Conservation (phyloP, 2,888 invertebrate genomes). For the Ochropleura plecta region DNA sequence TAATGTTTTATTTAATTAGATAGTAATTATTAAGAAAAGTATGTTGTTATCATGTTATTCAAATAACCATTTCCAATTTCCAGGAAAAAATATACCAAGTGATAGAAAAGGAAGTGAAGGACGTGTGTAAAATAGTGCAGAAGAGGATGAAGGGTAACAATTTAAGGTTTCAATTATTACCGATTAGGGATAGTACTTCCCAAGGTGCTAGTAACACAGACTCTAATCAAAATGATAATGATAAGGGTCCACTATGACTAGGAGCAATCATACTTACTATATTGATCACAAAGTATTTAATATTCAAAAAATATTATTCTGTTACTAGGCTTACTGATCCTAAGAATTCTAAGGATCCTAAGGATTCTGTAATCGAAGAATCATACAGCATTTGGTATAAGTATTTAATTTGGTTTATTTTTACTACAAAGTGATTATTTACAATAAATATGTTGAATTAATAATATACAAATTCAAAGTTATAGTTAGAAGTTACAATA, state of each 20-base stretch:
- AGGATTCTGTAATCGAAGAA: slow-evolving; percentile 29
- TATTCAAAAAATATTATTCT: slow-evolving; percentile 77
- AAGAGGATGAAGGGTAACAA: slow-evolving; percentile 91
- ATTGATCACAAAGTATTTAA: slow-evolving; percentile 79
- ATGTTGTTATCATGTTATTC: neutral
- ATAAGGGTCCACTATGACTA: slow-evolving; percentile 87
- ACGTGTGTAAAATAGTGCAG: slow-evolving; percentile 91
- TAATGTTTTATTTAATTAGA: neutral
- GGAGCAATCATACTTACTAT: slow-evolving; percentile 73
- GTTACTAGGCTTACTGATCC: slow-evolving; percentile 49
- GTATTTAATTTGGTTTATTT: slow-evolving; percentile 33
- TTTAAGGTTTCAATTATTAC: slow-evolving; percentile 92
- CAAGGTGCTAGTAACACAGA: slow-evolving; percentile 62
- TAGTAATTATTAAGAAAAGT: neutral
- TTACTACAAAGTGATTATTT: slow-evolving; percentile 24
- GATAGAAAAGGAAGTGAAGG: slow-evolving; percentile 89
- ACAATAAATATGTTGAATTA: neutral
- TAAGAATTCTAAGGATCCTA: slow-evolving; percentile 41
- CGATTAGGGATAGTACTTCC: slow-evolving; percentile 77
- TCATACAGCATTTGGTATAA: slow-evolving; percentile 52
- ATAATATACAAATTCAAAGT: neutral
- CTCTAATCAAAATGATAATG: slow-evolving; percentile 66
- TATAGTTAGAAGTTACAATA: neutral
- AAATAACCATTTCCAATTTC: slow-evolving; percentile 67
- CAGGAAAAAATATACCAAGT: slow-evolving; percentile 91